Percentiles rank a stretch among this genome's conserved stretches.
Conservation (phyloP, 2,888 invertebrate genomes). For the Petrolisthes manimaculis region DNA sequence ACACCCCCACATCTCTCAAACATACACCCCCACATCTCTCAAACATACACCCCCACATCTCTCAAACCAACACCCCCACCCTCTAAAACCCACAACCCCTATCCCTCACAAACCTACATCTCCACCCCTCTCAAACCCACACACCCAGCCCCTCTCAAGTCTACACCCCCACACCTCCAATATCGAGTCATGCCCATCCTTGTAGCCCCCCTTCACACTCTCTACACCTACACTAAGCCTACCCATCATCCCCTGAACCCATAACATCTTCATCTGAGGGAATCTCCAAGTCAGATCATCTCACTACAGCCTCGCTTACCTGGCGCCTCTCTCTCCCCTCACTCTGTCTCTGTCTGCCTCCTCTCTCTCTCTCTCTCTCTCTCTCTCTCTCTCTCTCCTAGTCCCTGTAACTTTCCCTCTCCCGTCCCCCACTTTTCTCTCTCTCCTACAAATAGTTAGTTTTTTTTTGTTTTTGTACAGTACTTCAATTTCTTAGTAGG, state of each 20-base stretch:
- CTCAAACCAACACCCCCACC: background rate
- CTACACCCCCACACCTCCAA: background rate
- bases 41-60: background rate
- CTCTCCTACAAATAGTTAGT: background rate
- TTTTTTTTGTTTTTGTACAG: background rate
- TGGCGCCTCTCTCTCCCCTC: conserved; percentile 17
- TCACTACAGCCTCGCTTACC: conserved; percentile 18
- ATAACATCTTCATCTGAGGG: conserved; percentile 52
- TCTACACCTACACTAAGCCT: conserved; percentile 9
- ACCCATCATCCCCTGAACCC: conserved; percentile 38
- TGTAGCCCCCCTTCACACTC: conserved; percentile 1
- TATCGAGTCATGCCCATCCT: background rate
- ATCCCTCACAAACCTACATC: background rate
- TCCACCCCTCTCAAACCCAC: background rate
- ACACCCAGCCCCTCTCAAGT: background rate
- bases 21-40: background rate
- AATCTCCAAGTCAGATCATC: conserved; percentile 57
- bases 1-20: background rate
- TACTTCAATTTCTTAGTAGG: background rate
- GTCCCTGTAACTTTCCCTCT: conserved; percentile 8
- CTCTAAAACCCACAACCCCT: background rate
- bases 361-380: background rate
- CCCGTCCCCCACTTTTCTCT: background rate
- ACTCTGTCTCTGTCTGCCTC: background rate
- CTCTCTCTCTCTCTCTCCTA: conserved; percentile 13